Evolutionary conservation across 2,888 invertebrate genomes (phyloP).

Genomic region (Patella caerulea): DNA sequence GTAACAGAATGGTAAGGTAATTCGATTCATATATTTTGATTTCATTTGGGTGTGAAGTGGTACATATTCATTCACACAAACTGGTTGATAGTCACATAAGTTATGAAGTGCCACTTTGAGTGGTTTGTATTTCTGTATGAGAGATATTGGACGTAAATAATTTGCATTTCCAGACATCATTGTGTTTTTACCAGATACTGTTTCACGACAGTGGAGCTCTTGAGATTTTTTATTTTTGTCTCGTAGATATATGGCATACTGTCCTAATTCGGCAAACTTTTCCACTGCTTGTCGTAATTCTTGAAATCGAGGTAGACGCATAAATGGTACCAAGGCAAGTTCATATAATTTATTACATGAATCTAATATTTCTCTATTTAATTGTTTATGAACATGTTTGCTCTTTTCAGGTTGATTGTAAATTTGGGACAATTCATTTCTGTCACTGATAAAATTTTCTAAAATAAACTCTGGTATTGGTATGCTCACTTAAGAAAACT

Average conservation of each 20-base stretch:
- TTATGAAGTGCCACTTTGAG: conserved; percentile 8
- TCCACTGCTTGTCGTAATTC: neutral
- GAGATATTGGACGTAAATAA: neutral
- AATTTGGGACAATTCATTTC: too few relatives aligned
- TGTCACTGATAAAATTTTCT: too few relatives aligned
- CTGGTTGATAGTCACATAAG: conserved; percentile 8
- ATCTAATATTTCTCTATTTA: too few relatives aligned
- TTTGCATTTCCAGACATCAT: neutral
- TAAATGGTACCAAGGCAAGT: neutral
- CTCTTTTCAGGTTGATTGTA: too few relatives aligned
- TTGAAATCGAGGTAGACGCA: neutral
- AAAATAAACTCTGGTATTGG: too few relatives aligned
- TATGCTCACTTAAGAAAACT: too few relatives aligned
- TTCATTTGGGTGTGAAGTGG: conserved; percentile 9
- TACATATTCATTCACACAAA: conserved; percentile 20
- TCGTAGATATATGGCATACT: neutral
- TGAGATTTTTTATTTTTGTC: neutral
- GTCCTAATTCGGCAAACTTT: neutral
- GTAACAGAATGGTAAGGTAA: neutral
- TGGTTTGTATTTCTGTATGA: conserved; percentile 18
- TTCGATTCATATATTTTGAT: conserved; percentile 5
- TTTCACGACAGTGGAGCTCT: neutral
- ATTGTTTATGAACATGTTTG: too few relatives aligned
- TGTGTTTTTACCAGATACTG: neutral
- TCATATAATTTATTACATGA: neutral